Evolutionary conservation across 1,140 invertebrate species (phyloP), one percentile per base, ranked within the genome.

Genomic region (Megathymus violae): DNA sequence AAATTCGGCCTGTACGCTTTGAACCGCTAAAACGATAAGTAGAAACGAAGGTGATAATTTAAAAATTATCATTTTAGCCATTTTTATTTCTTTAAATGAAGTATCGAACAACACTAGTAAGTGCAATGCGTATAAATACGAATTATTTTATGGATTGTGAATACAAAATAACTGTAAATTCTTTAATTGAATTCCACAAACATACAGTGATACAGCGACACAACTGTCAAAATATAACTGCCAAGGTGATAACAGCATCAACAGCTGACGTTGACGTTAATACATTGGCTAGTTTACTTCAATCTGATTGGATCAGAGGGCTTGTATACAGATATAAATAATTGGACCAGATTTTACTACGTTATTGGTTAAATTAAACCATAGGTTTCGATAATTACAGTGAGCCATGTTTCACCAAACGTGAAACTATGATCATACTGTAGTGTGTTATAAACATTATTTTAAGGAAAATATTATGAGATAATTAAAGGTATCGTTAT

Each of bases 1-100:
- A 85, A 95, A 95, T 77, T 96, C 93, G n/a, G 91, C 75, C 15
- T 56, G 64, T 48, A 54, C 62, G 13, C 27, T 67, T 16, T 67
- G 54, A 14, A 68, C 10, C 13, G 70, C 34, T 14, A 72, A 38
- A 48, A 74, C 48, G 4, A 31, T 47, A 66, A 34, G 9, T 5
- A 52, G 7, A 34, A 51, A 62, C 7, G 16, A 60, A n/a, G 40
- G 14, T 4, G 25, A 31, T 17, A 31, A 1, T 1, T 31, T 17
- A 31, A 16, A 15, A 44, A 10, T 16, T 15, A 56, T 40, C 52
- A 56, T 56, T 56, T 11, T 44, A 44, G 1, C 4, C 13, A 5
- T 43, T 17, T 43, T 15, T 11, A 10, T 43, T 9, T 16, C 5
- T 11, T 46, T 11, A 19, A 17, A 9, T n/a, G n/a, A n/a, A n/a